Percentiles rank a stretch among this genome's conserved stretches.
Evolutionary conservation across 1,140 invertebrate genomes (phyloP).

Genomic region (Dinothrombium tinctorium): DNA sequence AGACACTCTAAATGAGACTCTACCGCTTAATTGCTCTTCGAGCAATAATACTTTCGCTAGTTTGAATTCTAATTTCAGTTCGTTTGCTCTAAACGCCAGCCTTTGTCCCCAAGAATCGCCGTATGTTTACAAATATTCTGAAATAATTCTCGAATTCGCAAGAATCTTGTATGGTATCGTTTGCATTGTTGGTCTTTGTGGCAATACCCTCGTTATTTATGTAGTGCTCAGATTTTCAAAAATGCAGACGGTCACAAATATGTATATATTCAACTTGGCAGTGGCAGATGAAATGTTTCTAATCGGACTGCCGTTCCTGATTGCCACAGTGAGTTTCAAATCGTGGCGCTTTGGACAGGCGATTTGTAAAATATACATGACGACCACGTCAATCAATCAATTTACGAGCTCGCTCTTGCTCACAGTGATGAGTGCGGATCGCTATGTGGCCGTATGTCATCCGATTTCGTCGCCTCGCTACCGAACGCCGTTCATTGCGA

Average conservation of each 20-base stretch:
- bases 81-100: too few relatives aligned
- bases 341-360: slow-evolving; percentile 71
- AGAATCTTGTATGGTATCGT: slow-evolving; percentile 32
- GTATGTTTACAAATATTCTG: too few relatives aligned
- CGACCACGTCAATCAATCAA: slow-evolving; percentile 78
- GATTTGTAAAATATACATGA: slow-evolving; percentile 80
- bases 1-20: too few relatives aligned
- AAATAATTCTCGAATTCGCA: slow-evolving; percentile 12
- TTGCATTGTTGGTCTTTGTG: slow-evolving; percentile 62
- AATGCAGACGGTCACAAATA: slow-evolving; percentile 93
- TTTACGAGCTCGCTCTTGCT: slow-evolving; percentile 82
- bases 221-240: slow-evolving; percentile 75
- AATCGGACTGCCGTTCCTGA: slow-evolving; percentile 71
- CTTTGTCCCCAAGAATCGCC: too few relatives aligned
- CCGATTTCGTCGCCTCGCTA: slow-evolving; percentile 63
- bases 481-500: slow-evolving; percentile 61
- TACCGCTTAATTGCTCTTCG: too few relatives aligned
- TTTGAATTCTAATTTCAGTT: too few relatives aligned
- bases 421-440: slow-evolving; percentile 81
- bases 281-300: slow-evolving; percentile 84
- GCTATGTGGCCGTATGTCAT: slow-evolving; percentile 90
- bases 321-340: slow-evolving; percentile 55
- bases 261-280: slow-evolving; percentile 85
- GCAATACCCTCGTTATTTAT: slow-evolving; percentile 84
- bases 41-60: too few relatives aligned